phyloP scores from a whole-genome alignment of 2,113 vertebrate genomes.

The Colossoma macropomum region DNA sequence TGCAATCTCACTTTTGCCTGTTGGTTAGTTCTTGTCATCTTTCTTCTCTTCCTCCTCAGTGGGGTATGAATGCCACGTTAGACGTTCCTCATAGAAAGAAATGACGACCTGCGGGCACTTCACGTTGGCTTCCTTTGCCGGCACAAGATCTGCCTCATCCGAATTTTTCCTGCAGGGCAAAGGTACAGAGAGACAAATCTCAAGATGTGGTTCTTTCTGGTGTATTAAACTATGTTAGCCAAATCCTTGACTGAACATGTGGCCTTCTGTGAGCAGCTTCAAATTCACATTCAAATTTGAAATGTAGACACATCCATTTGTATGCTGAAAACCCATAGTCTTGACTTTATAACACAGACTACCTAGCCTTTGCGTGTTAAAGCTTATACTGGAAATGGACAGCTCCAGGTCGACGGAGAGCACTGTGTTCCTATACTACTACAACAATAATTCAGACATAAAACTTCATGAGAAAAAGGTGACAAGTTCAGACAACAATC shows the following conservation, averaged over 20 bases:
- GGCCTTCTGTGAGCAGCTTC: no score
- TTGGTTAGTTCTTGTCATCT: constrained; percentile 86
- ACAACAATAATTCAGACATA: no score
- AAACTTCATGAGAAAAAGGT: no score
- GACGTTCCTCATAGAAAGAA: constrained; percentile 96
- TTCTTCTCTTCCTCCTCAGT: constrained; percentile 97
- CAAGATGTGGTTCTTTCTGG: neutral
- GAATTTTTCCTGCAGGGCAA: constrained; percentile 88
- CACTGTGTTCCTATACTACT: no score
- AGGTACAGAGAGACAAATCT: neutral
- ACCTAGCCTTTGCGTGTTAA: no score
- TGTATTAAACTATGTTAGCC: neutral
- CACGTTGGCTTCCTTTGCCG: constrained; percentile 96
- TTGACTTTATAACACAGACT: no score
- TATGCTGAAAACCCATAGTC: no score
- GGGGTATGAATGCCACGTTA: constrained; percentile 98
- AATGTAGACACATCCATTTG: no score
- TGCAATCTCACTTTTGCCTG: neutral
- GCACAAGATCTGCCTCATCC: constrained; percentile 95
- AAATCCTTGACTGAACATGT: neutral
- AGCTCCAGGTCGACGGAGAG: no score
- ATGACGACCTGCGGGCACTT: constrained; percentile 98
- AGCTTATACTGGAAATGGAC: no score
- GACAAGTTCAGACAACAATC: no score
- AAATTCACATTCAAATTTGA: no score